Evolutionary conservation across 2,888 invertebrate species (phyloP).

Genomic region (Blomia tropicalis): DNA sequence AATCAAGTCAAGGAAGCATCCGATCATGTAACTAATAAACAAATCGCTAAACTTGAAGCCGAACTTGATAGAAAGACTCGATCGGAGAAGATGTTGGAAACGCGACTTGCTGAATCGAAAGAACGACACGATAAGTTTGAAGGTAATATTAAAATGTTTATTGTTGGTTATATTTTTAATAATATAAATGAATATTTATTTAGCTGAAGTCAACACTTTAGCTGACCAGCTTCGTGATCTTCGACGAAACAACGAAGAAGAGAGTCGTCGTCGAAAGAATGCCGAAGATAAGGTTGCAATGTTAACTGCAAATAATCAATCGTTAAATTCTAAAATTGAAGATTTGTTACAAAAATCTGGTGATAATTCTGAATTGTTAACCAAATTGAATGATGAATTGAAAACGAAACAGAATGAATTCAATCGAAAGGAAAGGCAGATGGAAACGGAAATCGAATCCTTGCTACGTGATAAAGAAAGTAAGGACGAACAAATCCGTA

Average conservation of each 20-base stretch:
- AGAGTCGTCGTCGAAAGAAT: conserved; percentile 5
- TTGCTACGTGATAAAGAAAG: conserved; percentile 3
- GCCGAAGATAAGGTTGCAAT: conserved; percentile 4
- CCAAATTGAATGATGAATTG: conserved; percentile 23
- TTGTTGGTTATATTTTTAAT: not conserved
- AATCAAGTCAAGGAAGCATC: not conserved
- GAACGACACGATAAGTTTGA: conserved; percentile 21
- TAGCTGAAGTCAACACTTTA: conserved; percentile 20
- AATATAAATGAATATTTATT: not conserved
- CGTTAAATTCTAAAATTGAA: conserved; percentile 10
- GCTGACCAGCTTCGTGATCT: conserved; percentile 3
- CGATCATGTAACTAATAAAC: conserved; percentile 8
- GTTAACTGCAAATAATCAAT: not conserved
- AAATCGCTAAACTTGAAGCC: conserved; percentile 6
- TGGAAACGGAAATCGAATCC: conserved; percentile 12
- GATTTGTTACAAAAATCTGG: conserved; percentile 19
- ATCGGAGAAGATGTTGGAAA: conserved; percentile 6
- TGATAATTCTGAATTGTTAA: conserved; percentile 18
- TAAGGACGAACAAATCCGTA: conserved; percentile 5
- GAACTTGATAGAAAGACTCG: conserved; percentile 16
- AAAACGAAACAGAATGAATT: conserved; percentile 16
- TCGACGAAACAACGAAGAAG: conserved; percentile 5
- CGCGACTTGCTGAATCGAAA: conserved; percentile 13
- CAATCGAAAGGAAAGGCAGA: conserved; percentile 3
- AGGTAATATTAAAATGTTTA: not conserved